Conservation (phyloP, 1,140 invertebrate species). For the Aplysia californica region DNA sequence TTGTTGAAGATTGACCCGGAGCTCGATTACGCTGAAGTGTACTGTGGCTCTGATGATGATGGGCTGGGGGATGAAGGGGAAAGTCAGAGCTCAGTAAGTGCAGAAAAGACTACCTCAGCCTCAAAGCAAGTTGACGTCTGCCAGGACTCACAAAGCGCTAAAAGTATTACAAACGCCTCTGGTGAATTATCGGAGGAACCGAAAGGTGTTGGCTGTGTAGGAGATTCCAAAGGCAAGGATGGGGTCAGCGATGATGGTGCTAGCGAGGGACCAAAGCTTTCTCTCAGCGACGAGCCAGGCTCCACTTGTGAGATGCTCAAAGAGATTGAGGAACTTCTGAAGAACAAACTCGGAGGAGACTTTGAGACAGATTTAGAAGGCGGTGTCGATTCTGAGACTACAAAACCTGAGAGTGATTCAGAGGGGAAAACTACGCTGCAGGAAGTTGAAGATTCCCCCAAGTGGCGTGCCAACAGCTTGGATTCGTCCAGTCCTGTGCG, state of each 20-base stretch:
- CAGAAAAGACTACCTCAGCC: neutral
- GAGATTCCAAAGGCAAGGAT: neutral
- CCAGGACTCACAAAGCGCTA: neutral
- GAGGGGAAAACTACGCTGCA: neutral
- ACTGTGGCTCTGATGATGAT: no score
- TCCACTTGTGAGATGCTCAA: conserved; percentile 41
- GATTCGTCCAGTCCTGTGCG: conserved; percentile 27
- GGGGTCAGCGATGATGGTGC: neutral
- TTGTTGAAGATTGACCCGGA: no score
- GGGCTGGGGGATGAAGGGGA: neutral
- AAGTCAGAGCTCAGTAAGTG: neutral
- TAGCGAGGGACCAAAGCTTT: neutral
- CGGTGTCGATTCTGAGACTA: neutral
- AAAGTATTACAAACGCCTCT: no score
- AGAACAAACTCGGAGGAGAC: conserved; percentile 24
- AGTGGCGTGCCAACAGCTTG: neutral
- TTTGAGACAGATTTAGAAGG: no score
- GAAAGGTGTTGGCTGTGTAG: neutral
- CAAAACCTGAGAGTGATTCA: conserved; percentile 4
- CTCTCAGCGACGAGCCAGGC: conserved; percentile 2
- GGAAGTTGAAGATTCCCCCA: neutral
- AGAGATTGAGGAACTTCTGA: conserved; percentile 39
- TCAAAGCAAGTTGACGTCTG: neutral
- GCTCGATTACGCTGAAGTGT: no score
- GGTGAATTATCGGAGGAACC: neutral